A percentile compares a stretch with the other conserved stretches of the same genome.
Conservation (phyloP, 2,113 vertebrate genomes). For the Saccopteryx bilineata region DNA sequence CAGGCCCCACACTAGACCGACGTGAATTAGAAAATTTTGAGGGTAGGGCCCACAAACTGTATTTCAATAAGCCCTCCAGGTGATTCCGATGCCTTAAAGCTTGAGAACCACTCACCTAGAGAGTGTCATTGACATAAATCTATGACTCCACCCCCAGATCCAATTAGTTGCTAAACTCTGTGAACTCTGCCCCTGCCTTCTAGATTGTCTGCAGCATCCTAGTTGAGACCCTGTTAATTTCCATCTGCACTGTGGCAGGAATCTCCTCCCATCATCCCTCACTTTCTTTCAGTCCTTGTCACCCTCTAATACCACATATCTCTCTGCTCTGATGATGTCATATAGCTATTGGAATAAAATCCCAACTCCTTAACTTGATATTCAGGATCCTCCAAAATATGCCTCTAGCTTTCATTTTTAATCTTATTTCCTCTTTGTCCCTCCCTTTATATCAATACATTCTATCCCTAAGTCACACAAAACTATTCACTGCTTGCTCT, state of each 20-base stretch:
- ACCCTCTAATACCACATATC: background rate
- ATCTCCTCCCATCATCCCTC: background rate
- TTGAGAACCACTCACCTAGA: background rate
- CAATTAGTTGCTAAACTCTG: background rate
- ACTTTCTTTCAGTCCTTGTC: background rate
- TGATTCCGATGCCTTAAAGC: background rate
- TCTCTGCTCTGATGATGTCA: background rate
- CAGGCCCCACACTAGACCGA: background rate
- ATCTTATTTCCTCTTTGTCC: background rate
- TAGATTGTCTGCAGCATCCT: background rate
- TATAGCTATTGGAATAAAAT: background rate
- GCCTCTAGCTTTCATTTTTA: background rate
- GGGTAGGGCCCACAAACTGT: background rate
- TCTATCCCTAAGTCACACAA: background rate
- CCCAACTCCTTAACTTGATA: background rate
- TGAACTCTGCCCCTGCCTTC: background rate
- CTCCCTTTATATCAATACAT: background rate
- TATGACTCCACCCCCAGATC: background rate
- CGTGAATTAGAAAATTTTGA: background rate
- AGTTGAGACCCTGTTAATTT: background rate
- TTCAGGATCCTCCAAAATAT: background rate
- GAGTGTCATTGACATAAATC: background rate
- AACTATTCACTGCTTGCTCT: background rate
- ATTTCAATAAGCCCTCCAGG: background rate
- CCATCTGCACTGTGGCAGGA: fast-evolving